phyloP scores from a whole-genome alignment of 2,797 vertebrate species.

The Micromesistius poutassou region DNA sequence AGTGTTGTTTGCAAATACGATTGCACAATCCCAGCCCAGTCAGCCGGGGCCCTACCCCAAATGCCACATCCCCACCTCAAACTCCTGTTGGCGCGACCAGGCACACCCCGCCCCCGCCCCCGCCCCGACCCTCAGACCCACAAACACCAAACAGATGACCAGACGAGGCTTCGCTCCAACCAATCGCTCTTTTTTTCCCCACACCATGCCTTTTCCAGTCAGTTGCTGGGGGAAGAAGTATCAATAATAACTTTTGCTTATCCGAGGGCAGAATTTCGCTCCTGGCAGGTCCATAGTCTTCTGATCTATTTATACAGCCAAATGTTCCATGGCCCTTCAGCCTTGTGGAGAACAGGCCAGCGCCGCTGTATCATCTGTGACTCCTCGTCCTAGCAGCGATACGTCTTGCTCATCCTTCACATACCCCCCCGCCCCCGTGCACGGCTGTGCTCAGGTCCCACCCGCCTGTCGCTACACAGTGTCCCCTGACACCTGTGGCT shows the following conservation, averaged over 20 bases:
- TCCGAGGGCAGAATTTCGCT: conserved; percentile 68
- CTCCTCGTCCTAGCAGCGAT: conserved; percentile 25
- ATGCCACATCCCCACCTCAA: conserved; percentile 42
- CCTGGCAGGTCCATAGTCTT: conserved; percentile 62
- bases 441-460: too few species aligned
- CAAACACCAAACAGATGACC: conserved; percentile 43
- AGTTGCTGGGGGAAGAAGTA: conserved; percentile 73
- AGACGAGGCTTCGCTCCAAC: conserved; percentile 61
- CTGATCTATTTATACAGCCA: conserved; percentile 73
- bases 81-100: conserved; percentile 20
- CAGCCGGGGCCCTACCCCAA: conserved; percentile 55
- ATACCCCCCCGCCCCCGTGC: conserved; percentile 9
- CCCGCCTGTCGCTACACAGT: conserved; percentile 20
- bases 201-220: conserved; percentile 63
- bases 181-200: conserved; percentile 50
- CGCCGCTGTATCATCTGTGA: conserved; percentile 60
- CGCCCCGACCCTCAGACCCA: conserved; percentile 36
- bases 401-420: neutral
- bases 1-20: conserved; percentile 82
- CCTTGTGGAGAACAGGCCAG: conserved; percentile 58
- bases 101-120: conserved; percentile 38
- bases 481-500: conserved; percentile 54
- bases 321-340: conserved; percentile 71
- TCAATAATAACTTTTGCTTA: conserved; percentile 77
- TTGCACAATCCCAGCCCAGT: conserved; percentile 72